Percentiles rank a stretch among this genome's conserved stretches.
Evolutionary conservation across 1,140 invertebrate genomes (phyloP).

Genomic region (Meloidogyne floridensis): DNA sequence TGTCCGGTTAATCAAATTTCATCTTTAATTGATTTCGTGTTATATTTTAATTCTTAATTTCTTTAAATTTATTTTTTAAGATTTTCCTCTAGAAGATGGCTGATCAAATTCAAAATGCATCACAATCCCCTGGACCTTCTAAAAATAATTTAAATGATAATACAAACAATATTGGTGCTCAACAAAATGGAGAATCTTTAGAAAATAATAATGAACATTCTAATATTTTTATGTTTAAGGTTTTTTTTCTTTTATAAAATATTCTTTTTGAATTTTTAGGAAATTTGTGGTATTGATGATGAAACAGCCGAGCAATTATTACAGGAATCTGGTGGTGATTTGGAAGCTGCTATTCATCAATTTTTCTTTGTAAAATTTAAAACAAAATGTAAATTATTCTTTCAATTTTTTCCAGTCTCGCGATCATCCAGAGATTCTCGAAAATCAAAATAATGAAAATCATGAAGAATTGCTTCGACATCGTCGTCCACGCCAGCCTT

Average conservation of each 20-base stretch:
- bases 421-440: conserved; percentile 18
- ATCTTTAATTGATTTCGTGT: too few species aligned
- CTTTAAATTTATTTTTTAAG: too few species aligned
- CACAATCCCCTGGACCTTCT: neutral
- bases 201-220: neutral
- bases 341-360: conserved; percentile 35
- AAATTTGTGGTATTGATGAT: conserved; percentile 38
- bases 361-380: conserved; percentile 26
- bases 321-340: conserved; percentile 29
- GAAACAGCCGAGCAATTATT: conserved; percentile 11
- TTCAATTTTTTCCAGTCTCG: conserved; percentile 16
- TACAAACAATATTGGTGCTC: conserved; percentile 2
- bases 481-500: neutral
- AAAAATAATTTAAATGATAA: neutral
- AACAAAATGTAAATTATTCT: neutral
- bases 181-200: neutral
- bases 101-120: neutral
- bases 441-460: conserved; percentile 21
- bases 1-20: too few species aligned
- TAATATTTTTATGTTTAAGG: conserved; percentile 8
- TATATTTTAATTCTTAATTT: too few species aligned
- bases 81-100: too few species aligned
- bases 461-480: conserved; percentile 9
- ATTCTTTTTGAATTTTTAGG: neutral
- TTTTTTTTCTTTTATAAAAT: too few species aligned